phyloP scores from a whole-genome alignment of 1,140 invertebrate species.

The Eupeodes corollae region DNA sequence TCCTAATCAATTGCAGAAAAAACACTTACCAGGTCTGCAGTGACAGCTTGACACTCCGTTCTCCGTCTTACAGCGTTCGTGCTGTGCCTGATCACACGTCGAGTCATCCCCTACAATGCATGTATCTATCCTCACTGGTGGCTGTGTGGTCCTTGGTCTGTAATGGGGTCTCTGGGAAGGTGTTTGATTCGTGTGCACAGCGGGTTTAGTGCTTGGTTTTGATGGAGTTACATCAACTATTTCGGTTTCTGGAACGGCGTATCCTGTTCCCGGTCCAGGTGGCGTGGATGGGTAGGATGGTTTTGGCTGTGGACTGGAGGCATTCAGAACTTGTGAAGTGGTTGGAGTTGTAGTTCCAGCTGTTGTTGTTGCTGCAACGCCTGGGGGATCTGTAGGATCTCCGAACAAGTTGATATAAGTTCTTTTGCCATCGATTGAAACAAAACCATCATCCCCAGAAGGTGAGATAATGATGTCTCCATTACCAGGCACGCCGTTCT shows the following conservation, averaged over 20 bases:
- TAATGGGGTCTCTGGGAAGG: slow-evolving; percentile 39
- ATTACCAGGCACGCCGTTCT: slow-evolving; percentile 35
- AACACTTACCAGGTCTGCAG: slow-evolving; percentile 56
- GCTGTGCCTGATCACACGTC: slow-evolving; percentile 78
- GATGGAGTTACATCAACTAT: slow-evolving; percentile 26
- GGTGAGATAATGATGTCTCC: slow-evolving; percentile 67
- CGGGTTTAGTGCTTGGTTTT: slow-evolving; percentile 8
- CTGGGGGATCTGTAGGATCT: slow-evolving; percentile 41
- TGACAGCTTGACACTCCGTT: slow-evolving; percentile 83
- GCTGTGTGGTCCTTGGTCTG: slow-evolving; percentile 46
- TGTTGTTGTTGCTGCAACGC: slow-evolving; percentile 11
- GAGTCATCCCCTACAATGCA: slow-evolving; percentile 87
- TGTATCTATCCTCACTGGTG: slow-evolving; percentile 74
- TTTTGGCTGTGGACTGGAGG: slow-evolving; percentile 23
- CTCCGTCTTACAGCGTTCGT: slow-evolving; percentile 79
- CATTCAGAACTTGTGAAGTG: slow-evolving; percentile 13
- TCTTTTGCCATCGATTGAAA: slow-evolving; percentile 83
- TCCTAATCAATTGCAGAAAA: neutral
- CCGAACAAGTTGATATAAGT: slow-evolving; percentile 78
- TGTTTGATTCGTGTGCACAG: neutral
- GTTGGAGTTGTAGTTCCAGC: slow-evolving; percentile 12
- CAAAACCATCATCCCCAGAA: slow-evolving; percentile 69
- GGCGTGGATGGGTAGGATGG: slow-evolving; percentile 5
- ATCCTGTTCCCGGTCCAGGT: slow-evolving; percentile 40
- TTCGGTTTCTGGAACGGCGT: slow-evolving; percentile 37